These are phyloP conservation scores for Danaus plexippus DNA, from an alignment of 1,140 invertebrate species.

Conservation along the genomic window DNA sequence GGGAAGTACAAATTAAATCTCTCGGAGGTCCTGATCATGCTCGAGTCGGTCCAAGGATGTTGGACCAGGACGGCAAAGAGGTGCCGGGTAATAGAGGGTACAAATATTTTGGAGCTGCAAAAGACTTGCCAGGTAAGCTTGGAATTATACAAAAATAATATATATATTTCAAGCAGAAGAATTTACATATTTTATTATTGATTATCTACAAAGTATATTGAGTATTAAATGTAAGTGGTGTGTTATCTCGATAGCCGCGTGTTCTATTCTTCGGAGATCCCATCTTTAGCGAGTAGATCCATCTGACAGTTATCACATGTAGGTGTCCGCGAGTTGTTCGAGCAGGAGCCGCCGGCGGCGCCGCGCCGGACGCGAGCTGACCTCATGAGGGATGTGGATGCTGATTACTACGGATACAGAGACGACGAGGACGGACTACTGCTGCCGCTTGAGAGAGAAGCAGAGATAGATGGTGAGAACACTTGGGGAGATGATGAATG, in stretches of 20 bases:
- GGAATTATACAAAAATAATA: background rate
- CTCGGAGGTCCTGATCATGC: slow-evolving; percentile 97
- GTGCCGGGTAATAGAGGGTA: slow-evolving; percentile 98
- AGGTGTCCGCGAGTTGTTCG: slow-evolving; percentile 97
- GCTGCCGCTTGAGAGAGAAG: slow-evolving; percentile 87
- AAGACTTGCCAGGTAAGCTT: slow-evolving; percentile 90
- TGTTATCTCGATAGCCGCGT: too few species aligned
- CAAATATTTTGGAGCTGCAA: slow-evolving; percentile 99
- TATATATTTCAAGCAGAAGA: too few species aligned
- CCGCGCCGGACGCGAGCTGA: slow-evolving; percentile 94
- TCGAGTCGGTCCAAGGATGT: slow-evolving; percentile 92
- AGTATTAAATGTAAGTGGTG: too few species aligned
- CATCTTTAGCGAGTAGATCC: background rate
- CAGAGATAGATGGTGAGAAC: slow-evolving; percentile 77
- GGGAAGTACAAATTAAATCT: slow-evolving; percentile 97
- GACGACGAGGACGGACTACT: slow-evolving; percentile 98
- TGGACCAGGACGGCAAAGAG: slow-evolving; percentile 97
- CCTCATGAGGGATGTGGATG: slow-evolving; percentile 98
- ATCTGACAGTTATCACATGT: background rate
- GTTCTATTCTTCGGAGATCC: too few species aligned
- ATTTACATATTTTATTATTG: too few species aligned
- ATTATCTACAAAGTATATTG: too few species aligned
- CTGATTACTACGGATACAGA: slow-evolving; percentile 98
- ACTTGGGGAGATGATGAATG: too few species aligned
- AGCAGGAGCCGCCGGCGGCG: slow-evolving; percentile 92